phyloP scores from a whole-genome alignment of 1,140 invertebrate genomes.

The Phortica variegata region DNA sequence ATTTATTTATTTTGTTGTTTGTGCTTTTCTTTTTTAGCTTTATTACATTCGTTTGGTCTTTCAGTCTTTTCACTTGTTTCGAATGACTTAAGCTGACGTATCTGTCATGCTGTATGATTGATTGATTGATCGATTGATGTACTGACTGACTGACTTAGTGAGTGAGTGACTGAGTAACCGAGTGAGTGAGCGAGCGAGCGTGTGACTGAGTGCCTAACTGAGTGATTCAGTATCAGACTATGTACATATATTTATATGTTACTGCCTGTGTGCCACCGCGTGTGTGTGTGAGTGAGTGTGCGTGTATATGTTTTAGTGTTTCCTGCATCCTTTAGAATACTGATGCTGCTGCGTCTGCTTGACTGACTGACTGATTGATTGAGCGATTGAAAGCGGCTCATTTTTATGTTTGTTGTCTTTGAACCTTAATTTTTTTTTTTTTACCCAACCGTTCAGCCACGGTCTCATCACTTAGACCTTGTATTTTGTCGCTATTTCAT shows the following conservation, averaged over 20 bases:
- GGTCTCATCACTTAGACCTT: too few relatives aligned
- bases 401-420: constrained; percentile 13
- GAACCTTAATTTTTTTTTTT: constrained; percentile 5
- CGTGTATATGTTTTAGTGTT: too few relatives aligned
- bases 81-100: constrained; percentile 42
- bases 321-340: too few relatives aligned
- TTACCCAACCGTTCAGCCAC: too few relatives aligned
- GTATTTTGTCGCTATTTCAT: too few relatives aligned
- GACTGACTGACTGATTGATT: constrained; percentile 1
- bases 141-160: constrained; percentile 4
- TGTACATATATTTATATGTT: too few relatives aligned
- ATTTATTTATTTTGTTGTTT: too few relatives aligned
- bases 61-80: constrained; percentile 19
- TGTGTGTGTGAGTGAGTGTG: too few relatives aligned
- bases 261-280: too few relatives aligned
- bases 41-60: too few relatives aligned
- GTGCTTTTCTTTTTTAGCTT: too few relatives aligned
- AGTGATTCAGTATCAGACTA: too few relatives aligned
- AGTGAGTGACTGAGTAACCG: not conserved
- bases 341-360: not conserved
- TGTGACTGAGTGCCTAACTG: constrained; percentile 5
- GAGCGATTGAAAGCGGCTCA: constrained; percentile 10
- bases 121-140: constrained; percentile 41
- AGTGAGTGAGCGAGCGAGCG: constrained; percentile 6
- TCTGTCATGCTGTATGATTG: constrained; percentile 49